Evolutionary conservation across 2,888 invertebrate genomes (phyloP), one percentile per base, ranked within the genome.

Genomic region (Eurois occulta): DNA sequence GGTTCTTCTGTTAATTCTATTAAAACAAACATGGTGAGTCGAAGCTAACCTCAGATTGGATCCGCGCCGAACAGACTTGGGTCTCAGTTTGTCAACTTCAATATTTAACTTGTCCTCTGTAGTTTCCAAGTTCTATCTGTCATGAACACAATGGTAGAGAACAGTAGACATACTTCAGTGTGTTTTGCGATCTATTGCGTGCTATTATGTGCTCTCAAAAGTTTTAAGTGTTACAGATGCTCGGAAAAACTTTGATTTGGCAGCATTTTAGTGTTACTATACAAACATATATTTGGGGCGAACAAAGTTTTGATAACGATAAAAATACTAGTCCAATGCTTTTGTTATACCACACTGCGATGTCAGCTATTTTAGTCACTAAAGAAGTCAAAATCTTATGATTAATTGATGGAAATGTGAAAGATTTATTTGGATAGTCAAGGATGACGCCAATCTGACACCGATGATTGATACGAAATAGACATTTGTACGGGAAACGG

Each of bases 71-170:
- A 88, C 90, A 91, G 90, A 91, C 91, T 92, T 90, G 86, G 88
- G 89, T 85, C 86, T 87, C 88, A 94, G 93, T 94, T 95, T 93
- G 94, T 93, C 94, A 94, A 94, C 92, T 94, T 92, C 92, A 94
- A 94, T 95, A 95, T 95, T 95, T 94, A 93, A 94, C 94, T 94
- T 94, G 93, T 87, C 90, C 92, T 89, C 90, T 90, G 91, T 91
- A 93, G 92, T 93, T 92, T 84, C 86, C 81, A 92, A 93, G 90
- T 93, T 92, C 88, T 91, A 88, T 90, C 92, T 92, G 91, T 91
- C 91, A 90, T 88, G 93, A 92, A 92, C 91, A 94, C 94, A 94
- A 93, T 93, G 88, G 90, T 81, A 88, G 84, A 73, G 90, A 89
- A 90, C 86, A 87, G 87, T 89, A 87, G 89, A 87, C 83, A 88